Conservation (phyloP, 2,888 invertebrate genomes). For the Trachelus stipa region DNA sequence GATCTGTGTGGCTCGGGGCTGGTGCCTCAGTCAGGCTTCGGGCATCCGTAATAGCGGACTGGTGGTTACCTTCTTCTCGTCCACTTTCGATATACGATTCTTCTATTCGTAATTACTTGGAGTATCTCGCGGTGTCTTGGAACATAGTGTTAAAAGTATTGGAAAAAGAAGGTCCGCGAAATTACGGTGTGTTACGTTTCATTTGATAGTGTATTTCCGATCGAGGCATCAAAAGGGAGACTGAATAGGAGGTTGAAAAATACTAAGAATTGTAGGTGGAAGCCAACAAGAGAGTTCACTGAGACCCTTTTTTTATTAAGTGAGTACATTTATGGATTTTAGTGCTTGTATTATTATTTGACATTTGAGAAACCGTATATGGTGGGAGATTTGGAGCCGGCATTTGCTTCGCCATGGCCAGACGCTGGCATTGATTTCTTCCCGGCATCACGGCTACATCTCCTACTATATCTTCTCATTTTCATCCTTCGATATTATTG, state of each 20-base stretch:
- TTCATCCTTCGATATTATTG: background rate
- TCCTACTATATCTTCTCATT: slow-evolving; percentile 7
- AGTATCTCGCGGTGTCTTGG: slow-evolving; percentile 39
- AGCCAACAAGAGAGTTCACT: background rate
- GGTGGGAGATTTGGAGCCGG: background rate
- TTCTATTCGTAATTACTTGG: slow-evolving; percentile 15
- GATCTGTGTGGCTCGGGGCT: slow-evolving; percentile 28
- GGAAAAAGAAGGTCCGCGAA: background rate
- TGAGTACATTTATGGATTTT: background rate
- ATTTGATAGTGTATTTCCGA: background rate
- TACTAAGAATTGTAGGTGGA: background rate
- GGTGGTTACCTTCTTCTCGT: slow-evolving; percentile 23
- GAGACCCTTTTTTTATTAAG: background rate
- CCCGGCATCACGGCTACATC: slow-evolving; percentile 34
- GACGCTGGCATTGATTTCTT: slow-evolving; percentile 57
- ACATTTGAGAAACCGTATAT: too few relatives aligned
- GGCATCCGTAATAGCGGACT: slow-evolving; percentile 52
- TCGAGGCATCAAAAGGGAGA: background rate
- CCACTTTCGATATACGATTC: background rate
- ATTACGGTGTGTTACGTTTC: background rate
- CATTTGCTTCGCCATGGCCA: slow-evolving; percentile 30
- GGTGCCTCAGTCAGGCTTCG: slow-evolving; percentile 60
- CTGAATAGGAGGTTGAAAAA: background rate
- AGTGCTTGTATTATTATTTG: background rate
- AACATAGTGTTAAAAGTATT: slow-evolving; percentile 32